Base-by-base conservation (phyloP, 2,888 invertebrate species). In the Tetranychus truncatus region DNA sequence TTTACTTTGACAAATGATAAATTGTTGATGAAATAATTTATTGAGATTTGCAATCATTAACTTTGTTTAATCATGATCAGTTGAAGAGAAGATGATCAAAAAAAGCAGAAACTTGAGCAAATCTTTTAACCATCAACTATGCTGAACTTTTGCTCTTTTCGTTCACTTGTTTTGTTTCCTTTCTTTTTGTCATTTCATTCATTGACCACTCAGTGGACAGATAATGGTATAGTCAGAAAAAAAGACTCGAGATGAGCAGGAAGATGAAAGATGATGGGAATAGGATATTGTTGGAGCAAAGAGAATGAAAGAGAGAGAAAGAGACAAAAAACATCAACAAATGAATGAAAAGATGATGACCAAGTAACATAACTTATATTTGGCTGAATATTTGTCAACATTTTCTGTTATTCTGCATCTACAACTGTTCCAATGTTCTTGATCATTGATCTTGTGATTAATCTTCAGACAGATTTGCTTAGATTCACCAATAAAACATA, bases 171-270 rank as follows among this genome's bases (percentile, higher is more conserved):
- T 69, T 24, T 24, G 11, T 24, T 69, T 9, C 69, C 34, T 18
- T 69, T 69, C 69, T 18, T 24, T 69, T 24, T n/a, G n/a, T 66
- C 66, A n/a, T 20, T 55, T 55, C 55, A 55, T 55, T 55, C 55
- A 55, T 55, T 55, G 55, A 55, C 55, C 55, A 55, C 55, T 55
- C 55, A 55, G 15, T 55, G 55, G 55, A 55, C 55, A 55, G 34
- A 34, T 34, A 34, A 15, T 55, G 55, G 15, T 9, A 1, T 15
- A 55, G 55, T 15, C 55, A 55, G 55, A 55, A 55, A 15, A 55
- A 55, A 6, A 55, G 55, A 55, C 9, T 55, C 9, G 6, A 55
- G 55, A 55, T 55, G 55, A 55, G 55, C 11, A 55, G 9, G 55
- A 9, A 55, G 55, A 55, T 2, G 15, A 55, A 55, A 55, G 15